Evolutionary conservation across 2,113 vertebrate species (phyloP).

Genomic region (Entomyzon cyanotis): DNA sequence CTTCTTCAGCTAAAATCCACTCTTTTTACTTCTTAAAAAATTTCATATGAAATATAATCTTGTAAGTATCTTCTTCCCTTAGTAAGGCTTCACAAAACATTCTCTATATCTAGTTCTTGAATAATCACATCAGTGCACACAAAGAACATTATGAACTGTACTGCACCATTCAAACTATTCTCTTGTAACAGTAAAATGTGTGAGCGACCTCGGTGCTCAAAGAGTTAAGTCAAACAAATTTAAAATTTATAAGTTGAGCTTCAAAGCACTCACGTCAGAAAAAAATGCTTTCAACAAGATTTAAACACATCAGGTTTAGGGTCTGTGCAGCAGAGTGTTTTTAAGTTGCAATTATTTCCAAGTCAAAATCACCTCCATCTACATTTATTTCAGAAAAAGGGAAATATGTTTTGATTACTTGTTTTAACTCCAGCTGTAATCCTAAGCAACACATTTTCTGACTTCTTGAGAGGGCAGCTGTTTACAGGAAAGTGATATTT

Average conservation of each 20-base stretch:
- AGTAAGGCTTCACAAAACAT: neutral
- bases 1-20: neutral
- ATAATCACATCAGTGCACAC: neutral
- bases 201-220: neutral
- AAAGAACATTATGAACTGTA: neutral
- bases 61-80: neutral
- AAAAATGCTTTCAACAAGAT: neutral
- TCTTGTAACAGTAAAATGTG: neutral
- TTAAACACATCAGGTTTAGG: neutral
- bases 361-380: neutral
- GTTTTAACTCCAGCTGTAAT: conserved; percentile 15
- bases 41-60: neutral
- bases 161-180: neutral
- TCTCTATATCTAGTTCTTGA: neutral
- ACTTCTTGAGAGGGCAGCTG: neutral
- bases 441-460: neutral
- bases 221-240: neutral
- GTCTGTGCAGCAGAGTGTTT: neutral
- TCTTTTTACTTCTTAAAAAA: neutral
- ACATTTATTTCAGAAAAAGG: neutral
- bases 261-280: neutral
- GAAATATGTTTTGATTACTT: neutral
- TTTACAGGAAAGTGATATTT: neutral
- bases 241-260: neutral
- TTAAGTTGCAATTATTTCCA: conserved; percentile 8